phyloP scores from a whole-genome alignment of 2,113 vertebrate genomes.

The Pica pica region DNA sequence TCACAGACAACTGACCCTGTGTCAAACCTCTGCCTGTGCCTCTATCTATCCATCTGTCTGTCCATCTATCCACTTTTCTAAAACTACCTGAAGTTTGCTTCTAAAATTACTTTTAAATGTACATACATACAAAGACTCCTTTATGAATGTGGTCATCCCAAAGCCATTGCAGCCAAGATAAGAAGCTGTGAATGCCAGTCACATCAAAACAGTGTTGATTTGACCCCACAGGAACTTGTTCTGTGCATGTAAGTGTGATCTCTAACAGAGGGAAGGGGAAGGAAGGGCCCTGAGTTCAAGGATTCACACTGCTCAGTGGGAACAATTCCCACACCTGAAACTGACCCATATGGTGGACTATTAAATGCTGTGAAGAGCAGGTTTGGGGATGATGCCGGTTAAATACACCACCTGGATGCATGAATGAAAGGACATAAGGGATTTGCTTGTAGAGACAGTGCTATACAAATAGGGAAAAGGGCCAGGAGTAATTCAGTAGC shows the following conservation, averaged over 20 bases:
- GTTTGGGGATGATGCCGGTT: constrained; percentile 3
- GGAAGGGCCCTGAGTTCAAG: neutral
- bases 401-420: constrained; percentile 3
- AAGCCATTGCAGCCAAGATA: neutral
- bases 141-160: neutral
- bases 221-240: neutral
- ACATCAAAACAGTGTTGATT: neutral
- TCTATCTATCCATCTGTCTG: neutral
- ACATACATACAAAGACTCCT: neutral
- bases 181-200: neutral
- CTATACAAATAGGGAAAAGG: neutral
- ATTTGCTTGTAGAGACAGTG: neutral
- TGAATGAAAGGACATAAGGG: neutral
- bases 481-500: neutral
- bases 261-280: neutral
- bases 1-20: neutral
- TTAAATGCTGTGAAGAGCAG: neutral
- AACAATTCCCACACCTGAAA: neutral
- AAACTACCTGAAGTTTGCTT: neutral
- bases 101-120: neutral
- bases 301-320: neutral
- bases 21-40: neutral
- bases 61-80: neutral
- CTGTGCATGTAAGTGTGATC: neutral
- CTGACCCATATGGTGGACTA: constrained; percentile 6